Conservation (phyloP, 1,140 invertebrate species). For the Stegodyphus mimosarum region DNA sequence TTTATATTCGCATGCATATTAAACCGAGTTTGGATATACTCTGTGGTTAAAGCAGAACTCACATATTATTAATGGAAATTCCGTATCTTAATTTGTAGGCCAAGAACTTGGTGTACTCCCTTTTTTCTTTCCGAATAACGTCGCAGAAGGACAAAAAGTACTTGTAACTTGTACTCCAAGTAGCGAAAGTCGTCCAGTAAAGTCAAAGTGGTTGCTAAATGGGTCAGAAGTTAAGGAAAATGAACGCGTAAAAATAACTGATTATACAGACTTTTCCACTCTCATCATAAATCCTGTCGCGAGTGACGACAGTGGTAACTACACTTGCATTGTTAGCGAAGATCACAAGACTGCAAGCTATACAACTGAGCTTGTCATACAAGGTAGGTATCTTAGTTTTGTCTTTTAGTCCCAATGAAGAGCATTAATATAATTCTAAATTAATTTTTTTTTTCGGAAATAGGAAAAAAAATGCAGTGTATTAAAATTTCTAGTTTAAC, state of each 20-base stretch:
- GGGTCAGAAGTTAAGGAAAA: conserved; percentile 14
- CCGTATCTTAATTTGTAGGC: not conserved
- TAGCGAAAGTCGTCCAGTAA: conserved; percentile 6
- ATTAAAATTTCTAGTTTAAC: no score
- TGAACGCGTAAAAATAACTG: conserved; percentile 19
- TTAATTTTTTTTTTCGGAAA: no score
- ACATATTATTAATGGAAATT: not conserved
- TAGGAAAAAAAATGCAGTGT: no score
- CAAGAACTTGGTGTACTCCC: conserved; percentile 18
- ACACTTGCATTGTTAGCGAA: conserved; percentile 68
- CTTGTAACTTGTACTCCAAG: conserved; percentile 40
- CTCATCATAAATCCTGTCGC: conserved; percentile 24
- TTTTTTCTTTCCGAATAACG: conserved; percentile 31
- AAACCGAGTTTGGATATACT: no score
- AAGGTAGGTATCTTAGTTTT: conserved; percentile 66
- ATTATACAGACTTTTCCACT: conserved; percentile 22
- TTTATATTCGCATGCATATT: no score
- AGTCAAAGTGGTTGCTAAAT: conserved; percentile 17
- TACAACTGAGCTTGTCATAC: conserved; percentile 67
- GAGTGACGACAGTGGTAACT: conserved; percentile 65
- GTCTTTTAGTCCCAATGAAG: no score
- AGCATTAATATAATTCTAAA: no score
- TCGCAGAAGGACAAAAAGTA: conserved; percentile 38
- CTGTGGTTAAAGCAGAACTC: no score
- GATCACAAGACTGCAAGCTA: conserved; percentile 65